These are phyloP conservation scores for Periphyllus acericola DNA, from an alignment of 2,888 invertebrate genomes.

Conservation along the genomic window DNA sequence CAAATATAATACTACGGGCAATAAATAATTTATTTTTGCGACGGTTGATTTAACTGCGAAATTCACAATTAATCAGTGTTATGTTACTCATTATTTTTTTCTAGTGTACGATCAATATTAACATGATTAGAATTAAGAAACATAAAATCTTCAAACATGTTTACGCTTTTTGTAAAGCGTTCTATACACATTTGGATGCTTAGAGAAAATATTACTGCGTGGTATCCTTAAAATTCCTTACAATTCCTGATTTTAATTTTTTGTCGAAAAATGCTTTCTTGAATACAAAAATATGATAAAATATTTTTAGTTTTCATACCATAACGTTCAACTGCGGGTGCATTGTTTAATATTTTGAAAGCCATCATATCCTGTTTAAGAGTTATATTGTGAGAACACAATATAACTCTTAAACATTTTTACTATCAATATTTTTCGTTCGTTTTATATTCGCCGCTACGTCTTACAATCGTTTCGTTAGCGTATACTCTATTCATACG, in stretches of 20 bases:
- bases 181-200: no score
- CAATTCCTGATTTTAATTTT: background rate
- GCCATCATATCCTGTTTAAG: background rate
- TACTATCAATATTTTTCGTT: background rate
- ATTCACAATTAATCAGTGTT: no score
- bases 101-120: no score
- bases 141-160: no score
- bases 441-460: background rate
- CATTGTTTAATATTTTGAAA: background rate
- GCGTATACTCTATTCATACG: background rate
- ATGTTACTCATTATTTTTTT: no score
- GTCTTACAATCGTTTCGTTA: background rate
- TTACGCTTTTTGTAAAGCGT: no score
- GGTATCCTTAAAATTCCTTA: no score
- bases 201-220: no score
- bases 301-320: background rate
- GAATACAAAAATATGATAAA: background rate
- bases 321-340: background rate
- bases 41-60: background rate
- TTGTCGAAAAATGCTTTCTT: background rate
- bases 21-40: background rate
- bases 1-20: background rate
- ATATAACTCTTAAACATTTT: background rate
- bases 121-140: no score
- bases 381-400: background rate